Percentiles rank a stretch among this genome's conserved stretches.
These are phyloP conservation scores for Apis dorsata DNA, from an alignment of 1,140 invertebrate species.

Conservation along the genomic window DNA sequence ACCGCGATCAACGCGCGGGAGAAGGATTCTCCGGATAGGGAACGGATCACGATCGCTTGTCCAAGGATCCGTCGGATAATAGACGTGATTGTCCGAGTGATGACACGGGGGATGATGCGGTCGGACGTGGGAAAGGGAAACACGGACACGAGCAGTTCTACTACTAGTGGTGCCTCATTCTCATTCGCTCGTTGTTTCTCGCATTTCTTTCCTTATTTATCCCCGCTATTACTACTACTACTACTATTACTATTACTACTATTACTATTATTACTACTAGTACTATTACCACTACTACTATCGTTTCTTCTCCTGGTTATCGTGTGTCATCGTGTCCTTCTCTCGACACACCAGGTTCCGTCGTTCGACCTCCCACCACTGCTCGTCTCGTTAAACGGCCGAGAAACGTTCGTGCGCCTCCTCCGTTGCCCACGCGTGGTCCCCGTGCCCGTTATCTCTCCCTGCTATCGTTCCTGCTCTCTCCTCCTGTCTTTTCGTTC, in stretches of 20 bases:
- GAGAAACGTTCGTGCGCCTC: slow-evolving; percentile 34
- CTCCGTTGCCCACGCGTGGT: not conserved
- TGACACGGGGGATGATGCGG: not conserved
- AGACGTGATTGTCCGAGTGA: not conserved
- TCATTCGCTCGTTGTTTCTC: slow-evolving; percentile 38
- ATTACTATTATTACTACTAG: not conserved
- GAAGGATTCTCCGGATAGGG: not conserved
- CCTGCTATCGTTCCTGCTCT: slow-evolving; percentile 35
- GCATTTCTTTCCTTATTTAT: slow-evolving; percentile 49
- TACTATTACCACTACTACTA: not conserved
- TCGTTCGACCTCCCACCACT: not conserved
- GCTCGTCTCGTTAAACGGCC: not conserved
- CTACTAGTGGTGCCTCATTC: slow-evolving; percentile 40
- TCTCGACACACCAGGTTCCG: slow-evolving; percentile 10
- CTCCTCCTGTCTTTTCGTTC: slow-evolving; percentile 46
- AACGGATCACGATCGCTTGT: not conserved
- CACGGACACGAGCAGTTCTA: slow-evolving; percentile 20
- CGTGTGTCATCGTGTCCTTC: slow-evolving; percentile 31
- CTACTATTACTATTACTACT: not conserved
- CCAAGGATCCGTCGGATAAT: not conserved
- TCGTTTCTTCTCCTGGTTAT: not conserved
- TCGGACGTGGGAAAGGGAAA: slow-evolving; percentile 16
- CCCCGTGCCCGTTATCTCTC: not conserved
- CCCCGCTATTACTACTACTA: not conserved
- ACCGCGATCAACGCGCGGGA: not conserved